Conservation (phyloP, 2,797 vertebrate genomes). For the Artibeus jamaicensis region DNA sequence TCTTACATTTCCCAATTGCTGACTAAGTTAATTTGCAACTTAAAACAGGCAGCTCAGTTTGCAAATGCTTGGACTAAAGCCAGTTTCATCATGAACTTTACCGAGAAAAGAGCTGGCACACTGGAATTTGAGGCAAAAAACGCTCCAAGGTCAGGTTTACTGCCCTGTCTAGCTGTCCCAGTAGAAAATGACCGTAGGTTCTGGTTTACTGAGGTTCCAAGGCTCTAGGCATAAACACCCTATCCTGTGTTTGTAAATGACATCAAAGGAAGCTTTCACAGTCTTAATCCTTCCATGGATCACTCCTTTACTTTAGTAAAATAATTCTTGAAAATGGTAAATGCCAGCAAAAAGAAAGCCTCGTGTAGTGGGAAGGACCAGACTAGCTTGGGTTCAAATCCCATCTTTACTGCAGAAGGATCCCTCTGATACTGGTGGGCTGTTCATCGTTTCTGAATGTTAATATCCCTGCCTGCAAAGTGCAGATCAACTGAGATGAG, state of each 20-base stretch:
- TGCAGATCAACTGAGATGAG: neutral
- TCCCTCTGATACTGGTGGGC: neutral
- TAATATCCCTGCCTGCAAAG: neutral
- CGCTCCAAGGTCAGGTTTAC: neutral
- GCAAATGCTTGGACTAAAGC: neutral
- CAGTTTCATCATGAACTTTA: conserved; percentile 2
- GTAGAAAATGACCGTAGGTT: neutral
- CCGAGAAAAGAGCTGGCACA: neutral
- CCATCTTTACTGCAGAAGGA: neutral
- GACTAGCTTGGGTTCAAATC: neutral
- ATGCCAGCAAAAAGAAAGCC: neutral
- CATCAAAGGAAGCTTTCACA: neutral
- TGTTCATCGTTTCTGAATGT: neutral
- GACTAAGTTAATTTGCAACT: conserved; percentile 47
- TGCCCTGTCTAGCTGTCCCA: neutral
- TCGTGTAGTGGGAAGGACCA: neutral
- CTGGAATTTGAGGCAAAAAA: neutral
- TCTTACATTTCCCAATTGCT: conserved; percentile 42
- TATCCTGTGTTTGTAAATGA: neutral
- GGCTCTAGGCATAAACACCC: neutral
- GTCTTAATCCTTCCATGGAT: neutral
- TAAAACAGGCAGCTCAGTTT: conserved; percentile 3
- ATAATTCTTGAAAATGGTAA: neutral
- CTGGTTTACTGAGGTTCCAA: neutral
- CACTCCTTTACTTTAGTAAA: neutral